A percentile compares a stretch with the other conserved stretches of the same genome.
Evolutionary conservation across 2,797 vertebrate species (phyloP).

Genomic region (Notoglanidium macrostoma): DNA sequence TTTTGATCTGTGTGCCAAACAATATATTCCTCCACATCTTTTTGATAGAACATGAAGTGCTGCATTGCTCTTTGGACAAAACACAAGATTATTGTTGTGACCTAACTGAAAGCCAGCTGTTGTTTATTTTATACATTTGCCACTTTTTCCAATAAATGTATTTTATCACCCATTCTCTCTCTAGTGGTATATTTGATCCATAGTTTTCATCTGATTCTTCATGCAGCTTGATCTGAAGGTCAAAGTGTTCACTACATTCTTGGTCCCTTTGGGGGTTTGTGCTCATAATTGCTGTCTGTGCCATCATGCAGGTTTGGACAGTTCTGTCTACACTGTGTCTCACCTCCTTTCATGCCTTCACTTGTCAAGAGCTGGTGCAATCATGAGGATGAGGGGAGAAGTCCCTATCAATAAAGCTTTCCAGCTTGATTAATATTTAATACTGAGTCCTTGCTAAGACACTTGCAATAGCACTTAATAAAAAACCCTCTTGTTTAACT

Average conservation of each 20-base stretch:
- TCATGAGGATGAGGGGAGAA: conserved; percentile 19
- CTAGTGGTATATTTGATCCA: background rate
- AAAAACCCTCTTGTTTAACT: conserved; percentile 8
- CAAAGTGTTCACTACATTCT: conserved; percentile 15
- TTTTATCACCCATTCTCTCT: conserved; percentile 60
- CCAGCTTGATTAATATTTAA: conserved; percentile 25
- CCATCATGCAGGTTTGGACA: conserved; percentile 21
- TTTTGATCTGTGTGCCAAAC: conserved; percentile 36
- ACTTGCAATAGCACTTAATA: background rate
- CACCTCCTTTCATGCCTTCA: conserved; percentile 45
- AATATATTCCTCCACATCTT: conserved; percentile 40
- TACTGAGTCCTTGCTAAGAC: conserved; percentile 7
- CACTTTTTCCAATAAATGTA: conserved; percentile 66
- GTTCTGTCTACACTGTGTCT: conserved; percentile 43
- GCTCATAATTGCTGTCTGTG: conserved; percentile 25
- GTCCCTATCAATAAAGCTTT: background rate
- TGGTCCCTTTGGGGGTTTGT: conserved; percentile 11
- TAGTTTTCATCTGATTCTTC: conserved; percentile 7
- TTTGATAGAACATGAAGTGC: conserved; percentile 33
- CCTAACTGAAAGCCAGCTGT: conserved; percentile 48
- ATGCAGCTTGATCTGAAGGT: conserved; percentile 27
- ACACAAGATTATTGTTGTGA: conserved; percentile 51
- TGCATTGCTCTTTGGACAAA: conserved; percentile 37
- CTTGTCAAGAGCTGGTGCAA: conserved; percentile 48
- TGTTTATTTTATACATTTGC: conserved; percentile 56